Conservation (phyloP, 2,797 vertebrate species). For the Picus viridis region DNA sequence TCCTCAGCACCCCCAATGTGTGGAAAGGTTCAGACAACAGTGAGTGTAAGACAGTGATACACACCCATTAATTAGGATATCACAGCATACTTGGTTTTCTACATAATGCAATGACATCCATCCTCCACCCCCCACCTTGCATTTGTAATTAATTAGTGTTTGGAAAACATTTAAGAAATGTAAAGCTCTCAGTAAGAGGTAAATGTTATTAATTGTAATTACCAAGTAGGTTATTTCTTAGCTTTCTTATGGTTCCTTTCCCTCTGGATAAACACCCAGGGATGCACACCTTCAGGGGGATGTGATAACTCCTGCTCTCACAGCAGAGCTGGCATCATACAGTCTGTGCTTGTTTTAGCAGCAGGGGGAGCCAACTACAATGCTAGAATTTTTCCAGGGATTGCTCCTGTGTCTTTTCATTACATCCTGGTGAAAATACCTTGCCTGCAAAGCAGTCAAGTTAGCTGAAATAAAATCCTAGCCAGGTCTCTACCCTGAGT, state of each 20-base stretch:
- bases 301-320: not conserved
- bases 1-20: no score
- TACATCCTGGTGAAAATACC: not conserved
- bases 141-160: constrained; percentile 22
- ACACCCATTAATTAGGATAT: not conserved
- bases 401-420: not conserved
- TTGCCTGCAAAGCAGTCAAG: not conserved
- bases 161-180: constrained; percentile 32
- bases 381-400: not conserved
- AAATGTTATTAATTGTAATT: constrained; percentile 42
- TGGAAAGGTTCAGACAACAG: not conserved
- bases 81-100: not conserved
- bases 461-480: not conserved
- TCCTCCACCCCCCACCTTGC: not conserved
- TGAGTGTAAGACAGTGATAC: not conserved
- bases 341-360: not conserved
- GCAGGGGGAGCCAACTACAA: not conserved
- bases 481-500: not conserved
- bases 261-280: not conserved
- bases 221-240: constrained; percentile 8
- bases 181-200: constrained; percentile 27
- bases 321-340: not conserved
- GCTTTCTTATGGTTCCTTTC: not conserved
- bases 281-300: not conserved
- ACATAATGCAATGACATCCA: not conserved